These are phyloP conservation scores for Campylorhamphus procurvoides DNA, from an alignment of 2,113 vertebrate species.

Conservation along the genomic window DNA sequence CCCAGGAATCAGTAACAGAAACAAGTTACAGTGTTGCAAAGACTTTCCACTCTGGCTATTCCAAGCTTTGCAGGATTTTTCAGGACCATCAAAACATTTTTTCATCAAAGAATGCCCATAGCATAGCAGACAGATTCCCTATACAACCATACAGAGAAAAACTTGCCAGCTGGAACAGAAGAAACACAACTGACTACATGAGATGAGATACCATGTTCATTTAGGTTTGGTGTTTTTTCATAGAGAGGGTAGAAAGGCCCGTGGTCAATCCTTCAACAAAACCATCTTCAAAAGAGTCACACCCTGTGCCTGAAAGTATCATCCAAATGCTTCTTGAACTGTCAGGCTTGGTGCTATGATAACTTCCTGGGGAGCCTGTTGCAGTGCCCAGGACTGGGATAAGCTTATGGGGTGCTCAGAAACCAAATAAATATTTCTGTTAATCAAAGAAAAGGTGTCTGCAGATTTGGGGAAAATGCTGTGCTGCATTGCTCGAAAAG, in stretches of 20 bases:
- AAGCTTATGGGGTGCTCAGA: background rate
- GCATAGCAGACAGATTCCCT: background rate
- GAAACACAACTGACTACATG: background rate
- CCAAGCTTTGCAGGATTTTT: background rate
- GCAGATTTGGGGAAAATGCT: background rate
- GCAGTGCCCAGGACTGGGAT: background rate
- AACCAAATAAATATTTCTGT: background rate
- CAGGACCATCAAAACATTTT: background rate
- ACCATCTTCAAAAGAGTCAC: background rate
- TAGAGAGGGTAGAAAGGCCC: accelerated
- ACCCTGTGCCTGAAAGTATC: background rate
- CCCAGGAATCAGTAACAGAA: background rate
- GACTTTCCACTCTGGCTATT: background rate
- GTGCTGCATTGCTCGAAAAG: background rate
- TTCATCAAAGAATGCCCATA: background rate
- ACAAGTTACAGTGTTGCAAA: background rate
- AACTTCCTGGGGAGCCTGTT: background rate
- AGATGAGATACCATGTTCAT: accelerated
- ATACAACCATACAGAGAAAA: background rate
- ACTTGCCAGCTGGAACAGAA: background rate
- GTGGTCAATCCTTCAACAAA: background rate
- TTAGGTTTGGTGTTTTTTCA: background rate
- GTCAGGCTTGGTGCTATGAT: background rate
- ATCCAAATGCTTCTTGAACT: background rate
- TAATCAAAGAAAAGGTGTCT: background rate